Base-by-base conservation (phyloP, 1,140 invertebrate genomes). In the Drosophila azteca region DNA sequence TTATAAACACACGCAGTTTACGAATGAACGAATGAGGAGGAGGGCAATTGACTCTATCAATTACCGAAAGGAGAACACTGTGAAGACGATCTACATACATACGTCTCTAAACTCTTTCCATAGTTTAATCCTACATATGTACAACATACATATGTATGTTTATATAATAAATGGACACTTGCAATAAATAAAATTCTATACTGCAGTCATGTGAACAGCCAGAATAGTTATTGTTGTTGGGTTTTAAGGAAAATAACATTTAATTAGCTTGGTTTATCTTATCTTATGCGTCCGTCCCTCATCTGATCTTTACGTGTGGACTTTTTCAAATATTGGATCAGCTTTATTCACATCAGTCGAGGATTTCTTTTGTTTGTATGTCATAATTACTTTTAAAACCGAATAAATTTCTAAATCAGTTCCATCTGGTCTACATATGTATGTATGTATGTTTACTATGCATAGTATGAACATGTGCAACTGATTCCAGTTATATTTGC, bases 1-100 rank as follows among this genome's bases (percentile, higher is more conserved):
- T 20, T 69, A 45, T 57, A 68, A 69, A 68, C 43, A 44, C 20
- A 26, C 35, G 35, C 43, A 49, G 51, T 20, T 31, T 68, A 69
- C 31, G 64, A 11, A 24, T 57, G 9, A 35, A 69, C 31, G 64
- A 11, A 24, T 57, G 9, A 35, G 31, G 11, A 35, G 9, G 3
- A 35, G 31, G 9, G 9, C 49, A 3, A 50, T 68, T 57, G 49
- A 52, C 26, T 22, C 41, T 35, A 20, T 22, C 46, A 67, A 68
- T 68, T 68, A 44, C 17, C 54, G 31, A 9, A 62, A 4, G 31
- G 3, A 29, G 17, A 1, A 46, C n/a, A 24, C 45, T 35, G 46
- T 35, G 0, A 5, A 15, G 15, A 8, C 1, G 24, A 44, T 11
- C 0, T 9, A 35, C 5, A 5, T 24, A 20, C 17, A 20, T 20